Evolutionary conservation across 2,113 vertebrate species (phyloP), one percentile per base, ranked within the genome.

Genomic region (Agapornis roseicollis): DNA sequence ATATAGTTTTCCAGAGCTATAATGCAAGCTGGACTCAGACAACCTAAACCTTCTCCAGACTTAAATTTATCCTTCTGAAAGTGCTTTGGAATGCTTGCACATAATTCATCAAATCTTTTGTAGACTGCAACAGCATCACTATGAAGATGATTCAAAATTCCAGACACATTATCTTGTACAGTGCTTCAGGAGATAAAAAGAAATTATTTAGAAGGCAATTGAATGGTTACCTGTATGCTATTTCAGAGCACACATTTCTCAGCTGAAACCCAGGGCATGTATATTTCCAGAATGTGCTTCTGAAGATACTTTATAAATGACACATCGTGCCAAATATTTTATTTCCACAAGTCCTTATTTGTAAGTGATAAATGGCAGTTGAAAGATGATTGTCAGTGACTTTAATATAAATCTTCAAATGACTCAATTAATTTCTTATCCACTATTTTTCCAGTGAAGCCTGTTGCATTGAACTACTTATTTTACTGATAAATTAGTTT

Each of bases 401-500:
- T 76, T 76, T 72, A 52, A 80, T 27, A 23, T 80, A 85, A 94
- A 90, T 46, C 7, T 92, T 86, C 65, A 77, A 91, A 79, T 66
- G 33, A 25, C 24, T 20, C 23, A 20, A 29, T 94, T 83, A 1
- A 47, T 90, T 55, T 47, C 50, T 64, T 66, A 68, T 11, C 14
- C 18, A 18, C 53, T 86, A 80, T 93, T 29, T 72, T 52, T 73
- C 16, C 28, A 47, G 23, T 69, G 41, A 85, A 80, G 2, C 7
- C 27, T 61, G 4, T 65, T 83, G 64, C 44, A 29, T 80, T 89
- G 80, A 89, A 78, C 33, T 55, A 49, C 10, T 61, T 47, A 7
- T 91, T 81, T 95, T 72, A 85, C 29, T 39, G 24, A 91, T 31
- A 81, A 93, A 94, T 78, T 92, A 61, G 52, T 88, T 91, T 95